A percentile compares a stretch with the other conserved stretches of the same genome.
phyloP scores from a whole-genome alignment of 2,113 vertebrate species.

The Lathamus discolor region DNA sequence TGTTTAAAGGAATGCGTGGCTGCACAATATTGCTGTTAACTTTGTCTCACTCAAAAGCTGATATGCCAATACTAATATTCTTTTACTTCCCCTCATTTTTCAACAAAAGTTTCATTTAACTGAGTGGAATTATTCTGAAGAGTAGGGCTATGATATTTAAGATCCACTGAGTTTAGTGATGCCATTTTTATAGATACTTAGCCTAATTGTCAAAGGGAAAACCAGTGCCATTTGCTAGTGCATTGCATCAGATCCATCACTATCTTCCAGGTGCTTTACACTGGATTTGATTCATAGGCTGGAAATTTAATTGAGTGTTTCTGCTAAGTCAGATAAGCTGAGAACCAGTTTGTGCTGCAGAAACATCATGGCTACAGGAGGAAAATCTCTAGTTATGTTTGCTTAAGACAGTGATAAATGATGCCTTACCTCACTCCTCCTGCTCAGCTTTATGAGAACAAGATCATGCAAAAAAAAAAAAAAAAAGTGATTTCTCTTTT shows the following conservation, averaged over 20 bases:
- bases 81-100: background rate
- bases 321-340: background rate
- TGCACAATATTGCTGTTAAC: background rate
- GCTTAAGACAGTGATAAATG: slow-evolving; percentile 18
- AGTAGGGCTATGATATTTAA: background rate
- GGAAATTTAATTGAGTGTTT: slow-evolving; percentile 16
- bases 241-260: background rate
- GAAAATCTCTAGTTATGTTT: slow-evolving; percentile 25
- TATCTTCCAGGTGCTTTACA: background rate
- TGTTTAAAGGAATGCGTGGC: accelerated
- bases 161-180: background rate
- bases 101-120: background rate
- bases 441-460: background rate
- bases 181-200: background rate
- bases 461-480: background rate
- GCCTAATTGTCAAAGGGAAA: background rate
- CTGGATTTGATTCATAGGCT: background rate
- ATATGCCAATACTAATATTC: background rate
- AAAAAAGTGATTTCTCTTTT: background rate
- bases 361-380: background rate
- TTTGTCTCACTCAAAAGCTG: background rate
- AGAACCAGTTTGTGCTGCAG: background rate
- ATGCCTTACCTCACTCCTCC: background rate
- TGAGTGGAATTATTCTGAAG: background rate
- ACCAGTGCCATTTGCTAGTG: background rate